phyloP scores from a whole-genome alignment of 2,113 vertebrate species.

The Hydropotes inermis region DNA sequence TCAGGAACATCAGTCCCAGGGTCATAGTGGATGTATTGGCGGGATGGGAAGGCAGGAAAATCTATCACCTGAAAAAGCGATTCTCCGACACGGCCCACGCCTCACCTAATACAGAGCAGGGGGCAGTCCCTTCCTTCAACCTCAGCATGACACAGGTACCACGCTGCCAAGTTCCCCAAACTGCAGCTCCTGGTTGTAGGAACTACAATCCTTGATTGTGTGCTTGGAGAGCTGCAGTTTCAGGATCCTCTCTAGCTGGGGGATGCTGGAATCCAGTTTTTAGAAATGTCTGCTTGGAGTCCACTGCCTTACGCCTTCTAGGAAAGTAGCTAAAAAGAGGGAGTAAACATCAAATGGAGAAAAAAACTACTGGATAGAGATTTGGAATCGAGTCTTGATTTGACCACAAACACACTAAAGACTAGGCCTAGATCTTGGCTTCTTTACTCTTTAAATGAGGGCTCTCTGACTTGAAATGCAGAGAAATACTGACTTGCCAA shows the following conservation, averaged over 20 bases:
- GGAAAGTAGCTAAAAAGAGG: background rate
- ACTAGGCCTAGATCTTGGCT: background rate
- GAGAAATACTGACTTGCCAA: background rate
- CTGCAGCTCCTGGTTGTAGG: background rate
- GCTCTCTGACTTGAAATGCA: background rate
- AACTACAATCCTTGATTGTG: background rate
- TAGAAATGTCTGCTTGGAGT: background rate
- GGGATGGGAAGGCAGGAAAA: background rate
- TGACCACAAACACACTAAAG: background rate
- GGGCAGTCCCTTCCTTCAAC: background rate
- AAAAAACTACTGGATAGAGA: background rate
- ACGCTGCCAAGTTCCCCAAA: background rate
- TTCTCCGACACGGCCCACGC: fast-evolving
- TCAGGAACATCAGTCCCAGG: background rate
- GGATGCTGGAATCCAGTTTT: background rate
- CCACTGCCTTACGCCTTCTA: background rate
- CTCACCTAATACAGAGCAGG: background rate
- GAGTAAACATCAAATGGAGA: background rate
- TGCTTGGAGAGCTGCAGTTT: background rate
- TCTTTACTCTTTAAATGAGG: background rate
- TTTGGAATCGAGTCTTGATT: background rate
- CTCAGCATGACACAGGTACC: background rate
- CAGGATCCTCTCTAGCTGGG: background rate
- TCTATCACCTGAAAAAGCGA: background rate
- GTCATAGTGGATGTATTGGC: background rate